Evolutionary conservation across 2,888 invertebrate species (phyloP).

Genomic region (Sminthurinus aureus): DNA sequence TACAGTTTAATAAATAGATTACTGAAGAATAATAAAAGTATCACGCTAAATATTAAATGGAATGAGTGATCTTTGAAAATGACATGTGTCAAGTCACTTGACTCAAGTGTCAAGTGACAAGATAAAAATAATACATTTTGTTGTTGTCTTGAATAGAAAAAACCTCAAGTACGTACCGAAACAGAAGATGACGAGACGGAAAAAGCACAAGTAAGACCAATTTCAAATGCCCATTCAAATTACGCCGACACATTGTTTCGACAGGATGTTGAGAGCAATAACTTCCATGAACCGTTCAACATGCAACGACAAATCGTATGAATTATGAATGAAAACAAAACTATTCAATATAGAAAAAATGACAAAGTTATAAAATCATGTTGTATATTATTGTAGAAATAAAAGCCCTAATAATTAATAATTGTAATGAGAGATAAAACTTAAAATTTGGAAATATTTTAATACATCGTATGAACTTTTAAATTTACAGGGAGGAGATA

Average conservation of each 20-base stretch:
- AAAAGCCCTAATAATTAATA: not conserved
- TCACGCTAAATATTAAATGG: not conserved
- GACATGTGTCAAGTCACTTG: no score
- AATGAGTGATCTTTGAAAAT: not conserved
- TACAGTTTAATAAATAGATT: not conserved
- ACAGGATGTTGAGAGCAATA: slow-evolving; percentile 32
- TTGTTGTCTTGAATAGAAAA: not conserved
- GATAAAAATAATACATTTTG: not conserved
- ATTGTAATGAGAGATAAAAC: not conserved
- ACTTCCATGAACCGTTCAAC: slow-evolving; percentile 4
- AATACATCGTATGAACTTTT: no score
- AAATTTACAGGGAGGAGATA: not conserved
- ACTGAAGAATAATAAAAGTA: not conserved
- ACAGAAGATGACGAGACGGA: not conserved
- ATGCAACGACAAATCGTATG: slow-evolving; percentile 2
- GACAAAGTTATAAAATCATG: not conserved
- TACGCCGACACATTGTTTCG: slow-evolving; percentile 28
- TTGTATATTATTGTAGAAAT: no score
- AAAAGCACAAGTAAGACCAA: not conserved
- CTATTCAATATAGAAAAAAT: not conserved
- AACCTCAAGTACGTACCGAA: not conserved
- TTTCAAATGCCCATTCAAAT: slow-evolving; percentile 7
- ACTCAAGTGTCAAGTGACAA: not conserved
- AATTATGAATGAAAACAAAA: not conserved
- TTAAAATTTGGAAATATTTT: not conserved